phyloP scores from a whole-genome alignment of 2,888 invertebrate genomes.

The Eupithecia subfuscata region DNA sequence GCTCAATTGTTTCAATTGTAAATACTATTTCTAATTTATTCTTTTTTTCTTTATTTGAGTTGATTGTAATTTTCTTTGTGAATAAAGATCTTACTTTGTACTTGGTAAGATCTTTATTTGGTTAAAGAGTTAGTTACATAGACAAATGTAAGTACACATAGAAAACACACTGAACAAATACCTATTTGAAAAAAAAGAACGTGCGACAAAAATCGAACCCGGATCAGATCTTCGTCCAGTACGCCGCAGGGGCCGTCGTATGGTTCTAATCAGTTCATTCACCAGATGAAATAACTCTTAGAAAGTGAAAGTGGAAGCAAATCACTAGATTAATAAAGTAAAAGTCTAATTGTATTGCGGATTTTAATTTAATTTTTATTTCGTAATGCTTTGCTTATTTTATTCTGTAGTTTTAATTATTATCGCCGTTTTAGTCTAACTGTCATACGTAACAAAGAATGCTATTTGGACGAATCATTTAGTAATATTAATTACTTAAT shows the following conservation, averaged over 20 bases:
- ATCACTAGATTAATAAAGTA: conserved; percentile 34
- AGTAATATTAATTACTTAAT: no score
- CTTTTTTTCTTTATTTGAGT: no score
- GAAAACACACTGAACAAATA: no score
- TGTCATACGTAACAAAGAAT: not conserved
- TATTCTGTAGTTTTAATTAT: not conserved
- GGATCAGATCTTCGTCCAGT: not conserved
- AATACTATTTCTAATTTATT: no score
- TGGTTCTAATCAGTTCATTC: conserved; percentile 3
- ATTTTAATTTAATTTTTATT: conserved; percentile 17
- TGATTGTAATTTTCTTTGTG: no score
- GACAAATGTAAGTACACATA: no score
- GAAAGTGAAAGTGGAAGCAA: conserved; percentile 36
- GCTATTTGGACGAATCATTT: no score
- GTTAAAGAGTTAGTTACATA: no score
- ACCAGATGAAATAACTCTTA: conserved; percentile 22
- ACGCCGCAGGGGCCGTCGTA: not conserved
- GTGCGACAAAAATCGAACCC: not conserved
- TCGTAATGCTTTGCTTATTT: not conserved
- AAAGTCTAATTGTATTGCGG: conserved; percentile 32
- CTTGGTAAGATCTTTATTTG: no score
- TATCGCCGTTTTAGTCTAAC: not conserved
- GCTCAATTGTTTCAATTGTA: no score
- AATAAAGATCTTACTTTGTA: no score
- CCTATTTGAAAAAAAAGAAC: no score